A percentile compares a stretch with the other conserved stretches of the same genome.
Conservation (phyloP, 2,113 vertebrate species). For the Saccopteryx leptura region DNA sequence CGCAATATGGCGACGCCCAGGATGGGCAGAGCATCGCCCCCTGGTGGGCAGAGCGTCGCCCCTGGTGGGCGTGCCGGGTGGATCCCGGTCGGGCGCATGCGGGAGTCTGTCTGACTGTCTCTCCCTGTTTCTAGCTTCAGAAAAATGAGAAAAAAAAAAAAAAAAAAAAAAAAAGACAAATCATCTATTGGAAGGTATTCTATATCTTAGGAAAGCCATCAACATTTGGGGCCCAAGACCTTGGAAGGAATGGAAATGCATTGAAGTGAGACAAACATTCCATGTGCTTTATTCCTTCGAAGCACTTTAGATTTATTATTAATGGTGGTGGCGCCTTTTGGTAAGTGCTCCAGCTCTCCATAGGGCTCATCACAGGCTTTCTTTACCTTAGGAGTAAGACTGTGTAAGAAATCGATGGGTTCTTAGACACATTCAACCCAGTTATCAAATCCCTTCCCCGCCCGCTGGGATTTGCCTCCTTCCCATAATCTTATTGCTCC, state of each 20-base stretch:
- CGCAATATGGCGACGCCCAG: no score
- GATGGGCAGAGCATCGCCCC: no score
- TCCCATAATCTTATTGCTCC: neutral
- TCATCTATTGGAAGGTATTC: neutral
- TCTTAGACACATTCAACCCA: neutral
- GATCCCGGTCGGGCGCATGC: no score
- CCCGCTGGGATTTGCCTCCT: neutral
- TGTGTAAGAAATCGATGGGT: neutral
- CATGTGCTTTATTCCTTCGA: neutral
- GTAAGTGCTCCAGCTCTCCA: neutral
- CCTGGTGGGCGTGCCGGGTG: no score
- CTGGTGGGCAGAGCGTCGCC: no score
- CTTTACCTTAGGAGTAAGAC: neutral
- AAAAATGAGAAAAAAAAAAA: slow-evolving; percentile 43
- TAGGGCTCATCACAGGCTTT: neutral
- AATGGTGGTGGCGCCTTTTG: neutral
- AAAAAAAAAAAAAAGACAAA: neutral
- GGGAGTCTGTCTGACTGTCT: no score
- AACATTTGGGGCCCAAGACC: neutral
- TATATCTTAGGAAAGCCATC: neutral
- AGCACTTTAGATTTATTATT: neutral
- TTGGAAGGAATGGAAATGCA: neutral
- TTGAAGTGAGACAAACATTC: neutral
- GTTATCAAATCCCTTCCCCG: neutral
- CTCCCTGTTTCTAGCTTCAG: no score